Conservation (phyloP, 2,797 vertebrate species). For the Coracias cyanogaster region DNA sequence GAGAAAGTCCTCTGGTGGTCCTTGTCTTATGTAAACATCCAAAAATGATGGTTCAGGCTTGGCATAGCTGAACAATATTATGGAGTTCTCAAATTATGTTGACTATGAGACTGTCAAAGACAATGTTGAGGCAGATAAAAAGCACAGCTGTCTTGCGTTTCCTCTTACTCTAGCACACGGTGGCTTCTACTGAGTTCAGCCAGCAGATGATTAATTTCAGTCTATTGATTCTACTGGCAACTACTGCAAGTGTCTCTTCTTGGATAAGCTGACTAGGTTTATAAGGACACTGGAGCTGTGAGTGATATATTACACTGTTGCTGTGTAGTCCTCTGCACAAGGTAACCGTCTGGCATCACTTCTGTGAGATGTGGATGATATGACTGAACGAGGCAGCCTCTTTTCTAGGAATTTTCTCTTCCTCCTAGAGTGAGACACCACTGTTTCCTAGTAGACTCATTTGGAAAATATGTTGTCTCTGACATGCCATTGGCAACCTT, state of each 20-base stretch:
- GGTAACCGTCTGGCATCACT: not conserved
- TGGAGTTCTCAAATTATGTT: not conserved
- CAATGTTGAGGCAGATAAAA: not conserved
- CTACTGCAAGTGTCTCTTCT: not conserved
- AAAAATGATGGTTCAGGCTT: not conserved
- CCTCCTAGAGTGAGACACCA: not conserved
- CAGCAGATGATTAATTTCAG: constrained; percentile 24
- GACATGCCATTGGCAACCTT: not conserved
- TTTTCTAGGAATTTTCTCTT: not conserved
- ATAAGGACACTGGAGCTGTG: not conserved
- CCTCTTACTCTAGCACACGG: not conserved
- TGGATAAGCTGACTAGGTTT: not conserved
- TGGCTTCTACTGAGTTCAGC: not conserved
- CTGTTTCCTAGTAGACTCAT: not conserved
- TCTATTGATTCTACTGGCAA: constrained; percentile 23
- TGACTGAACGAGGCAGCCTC: not conserved
- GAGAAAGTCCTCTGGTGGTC: not conserved
- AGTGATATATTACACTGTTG: not conserved
- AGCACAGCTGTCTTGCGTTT: not conserved
- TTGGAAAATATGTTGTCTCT: not conserved
- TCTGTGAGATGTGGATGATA: not conserved
- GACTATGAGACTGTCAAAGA: not conserved
- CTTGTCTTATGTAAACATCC: not conserved
- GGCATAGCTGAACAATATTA: not conserved
- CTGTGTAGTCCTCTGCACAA: not conserved